Evolutionary conservation across 2,113 vertebrate species (phyloP), one percentile per base, ranked within the genome.

Genomic region (Chaetodon trifascialis): DNA sequence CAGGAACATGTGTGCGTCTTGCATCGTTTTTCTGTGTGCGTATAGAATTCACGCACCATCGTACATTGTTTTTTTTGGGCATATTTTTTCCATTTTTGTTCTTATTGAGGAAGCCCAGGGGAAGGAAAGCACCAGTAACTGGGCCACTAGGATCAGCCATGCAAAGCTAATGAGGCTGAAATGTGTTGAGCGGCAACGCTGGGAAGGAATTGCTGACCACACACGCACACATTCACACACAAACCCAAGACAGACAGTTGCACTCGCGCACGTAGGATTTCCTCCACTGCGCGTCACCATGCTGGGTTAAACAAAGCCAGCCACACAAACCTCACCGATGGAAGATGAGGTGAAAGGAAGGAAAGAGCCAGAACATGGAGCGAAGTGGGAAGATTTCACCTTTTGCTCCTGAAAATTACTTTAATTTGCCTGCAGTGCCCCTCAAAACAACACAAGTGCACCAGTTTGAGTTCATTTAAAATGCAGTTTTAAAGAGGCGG

Each of bases 111-210:
- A 82, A 88, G 74, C 83, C 66, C 79, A 83, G 60, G 21, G 70
- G 88, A 72, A 0, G 12, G 69, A 68, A 40, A 8, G 56, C 77
- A 67, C 84, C 54, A 87, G 86, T 91, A 91, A 90, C 77, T 91
- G 88, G 89, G 79, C 90, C 76, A 81, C 80, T 91, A 90, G 89
- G 76, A 81, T 88, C 83, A 86, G 78, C 83, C 87, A 84, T 86
- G 89, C 90, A 80, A 65, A 79, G 84, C 88, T 92, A 93, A 94
- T 91, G 86, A 91, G 88, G 82, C 51, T 82, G 86, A 92, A 91
- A 88, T 86, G 83, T 88, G 89, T 91, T 58, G 77, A 87, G 80
- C 64, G 51, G 74, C 65, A 74, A 67, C 12, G 51, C 71, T 42
- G 59, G 69, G 67, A 52, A 75, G 78, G 69, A 56, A 6, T 30